Conservation (phyloP, 2,113 vertebrate species). For the Procavia capensis region DNA sequence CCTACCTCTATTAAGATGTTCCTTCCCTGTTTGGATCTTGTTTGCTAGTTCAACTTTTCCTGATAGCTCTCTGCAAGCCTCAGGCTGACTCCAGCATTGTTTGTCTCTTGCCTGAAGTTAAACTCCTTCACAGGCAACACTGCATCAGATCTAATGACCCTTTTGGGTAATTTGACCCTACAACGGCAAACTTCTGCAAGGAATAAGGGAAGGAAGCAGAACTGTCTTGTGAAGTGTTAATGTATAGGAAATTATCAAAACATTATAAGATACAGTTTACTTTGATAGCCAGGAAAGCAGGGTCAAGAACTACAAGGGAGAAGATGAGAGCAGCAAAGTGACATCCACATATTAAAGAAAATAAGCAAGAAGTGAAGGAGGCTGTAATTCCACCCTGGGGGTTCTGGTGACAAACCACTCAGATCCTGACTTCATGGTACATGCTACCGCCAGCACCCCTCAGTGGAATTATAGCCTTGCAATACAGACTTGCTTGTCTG, state of each 20-base stretch:
- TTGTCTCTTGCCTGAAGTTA: not conserved
- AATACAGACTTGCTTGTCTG: slow-evolving; percentile 71
- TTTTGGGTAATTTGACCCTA: not conserved
- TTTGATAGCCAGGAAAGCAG: slow-evolving; percentile 49
- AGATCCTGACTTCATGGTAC: slow-evolving; percentile 64
- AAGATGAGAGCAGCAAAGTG: slow-evolving; percentile 5
- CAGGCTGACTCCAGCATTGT: not conserved
- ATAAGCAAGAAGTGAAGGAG: slow-evolving; percentile 62
- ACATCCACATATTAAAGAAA: slow-evolving; percentile 65
- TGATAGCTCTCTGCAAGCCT: not conserved
- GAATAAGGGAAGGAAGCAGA: not conserved
- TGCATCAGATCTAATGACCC: not conserved
- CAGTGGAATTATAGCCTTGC: slow-evolving; percentile 62
- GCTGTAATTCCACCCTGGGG: slow-evolving; percentile 26
- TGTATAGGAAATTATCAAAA: not conserved
- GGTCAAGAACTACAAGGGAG: slow-evolving; percentile 33
- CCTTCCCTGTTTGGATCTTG: not conserved
- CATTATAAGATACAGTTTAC: slow-evolving; percentile 26
- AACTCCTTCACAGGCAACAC: not conserved
- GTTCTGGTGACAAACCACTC: slow-evolving; percentile 76
- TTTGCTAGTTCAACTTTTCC: not conserved
- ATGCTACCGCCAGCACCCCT: slow-evolving; percentile 63
- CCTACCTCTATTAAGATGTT: not conserved
- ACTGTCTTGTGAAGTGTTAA: not conserved
- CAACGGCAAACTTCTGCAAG: not conserved